Conservation (phyloP, 2,888 invertebrate species). For the Athrips mouffetella region DNA sequence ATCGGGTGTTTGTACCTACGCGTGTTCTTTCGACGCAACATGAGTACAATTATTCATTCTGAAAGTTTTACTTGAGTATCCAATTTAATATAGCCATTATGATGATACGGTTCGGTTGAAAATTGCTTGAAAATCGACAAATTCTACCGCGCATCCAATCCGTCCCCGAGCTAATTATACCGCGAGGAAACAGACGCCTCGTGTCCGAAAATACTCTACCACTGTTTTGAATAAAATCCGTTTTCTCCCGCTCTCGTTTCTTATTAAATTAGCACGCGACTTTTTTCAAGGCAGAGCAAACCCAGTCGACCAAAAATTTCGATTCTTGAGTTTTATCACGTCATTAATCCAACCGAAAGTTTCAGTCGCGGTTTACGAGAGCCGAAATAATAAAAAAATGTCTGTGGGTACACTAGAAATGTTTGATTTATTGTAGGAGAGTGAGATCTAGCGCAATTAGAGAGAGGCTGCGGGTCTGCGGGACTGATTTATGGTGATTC, state of each 20-base stretch:
- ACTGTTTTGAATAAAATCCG: constrained; percentile 7
- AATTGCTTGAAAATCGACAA: neutral
- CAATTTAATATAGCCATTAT: neutral
- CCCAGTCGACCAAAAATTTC: constrained; percentile 30
- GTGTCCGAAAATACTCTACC: constrained; percentile 4
- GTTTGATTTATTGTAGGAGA: constrained; percentile 63
- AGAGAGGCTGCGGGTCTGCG: constrained; percentile 64
- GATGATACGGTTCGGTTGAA: neutral
- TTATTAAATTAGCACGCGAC: neutral
- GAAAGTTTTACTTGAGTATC: neutral
- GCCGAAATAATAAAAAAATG: constrained; percentile 40
- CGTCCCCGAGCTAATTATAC: neutral
- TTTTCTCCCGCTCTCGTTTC: neutral
- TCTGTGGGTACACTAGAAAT: constrained; percentile 59
- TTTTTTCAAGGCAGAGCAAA: constrained; percentile 11
- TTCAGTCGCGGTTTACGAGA: constrained; percentile 54
- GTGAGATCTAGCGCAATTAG: constrained; percentile 67
- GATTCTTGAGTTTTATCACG: constrained; percentile 36
- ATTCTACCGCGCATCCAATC: neutral
- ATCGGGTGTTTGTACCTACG: constrained; percentile 3
- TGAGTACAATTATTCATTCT: neutral
- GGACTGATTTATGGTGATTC: constrained; percentile 75
- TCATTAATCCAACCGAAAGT: constrained; percentile 45
- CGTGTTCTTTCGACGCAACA: neutral
- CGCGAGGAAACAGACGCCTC: constrained; percentile 4